Evolutionary conservation across 2,888 invertebrate genomes (phyloP), one percentile per base, ranked within the genome.

Genomic region (Barypeithes pellucidus): DNA sequence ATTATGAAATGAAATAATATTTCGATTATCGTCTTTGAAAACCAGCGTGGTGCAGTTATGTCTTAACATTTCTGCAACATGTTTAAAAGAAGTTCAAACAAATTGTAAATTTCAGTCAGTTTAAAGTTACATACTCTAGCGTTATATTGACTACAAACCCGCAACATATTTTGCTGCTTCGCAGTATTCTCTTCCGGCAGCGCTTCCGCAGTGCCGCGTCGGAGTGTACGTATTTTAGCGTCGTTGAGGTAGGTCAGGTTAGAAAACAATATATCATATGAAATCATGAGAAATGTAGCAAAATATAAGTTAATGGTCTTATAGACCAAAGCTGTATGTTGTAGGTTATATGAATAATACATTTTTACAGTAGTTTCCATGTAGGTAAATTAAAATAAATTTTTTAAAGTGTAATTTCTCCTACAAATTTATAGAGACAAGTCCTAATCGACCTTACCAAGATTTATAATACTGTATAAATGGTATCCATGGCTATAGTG

Each of bases 151-250:
- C 12, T 39, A 39, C 5, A 39, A 39, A 39, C 41, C 41, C 1
- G 14, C 41, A 41, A 41, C 14, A 39, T 39, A 39, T 12, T 41
- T 14, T 14, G 14, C 14, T 41, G 41, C 14, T 14, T 9, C 41
- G 3, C 41, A 1, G 41, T 41, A 14, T 41, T 41, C 41, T 4
- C 14, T 41, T 41, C 41, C 41, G n/a, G 14, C 14, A 14, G 9
- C 14, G 41, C 41, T 41, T 41, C 41, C 41, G 41, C 41, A 41
- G 14, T 41, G 41, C 41, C 41, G 41, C 41, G 14, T 41, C 12
- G n/a, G 41, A 12, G n/a, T 41, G 41, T 41, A 41, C 12, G n/a
- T 9, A 12, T 9, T 41, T 9, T 41, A 41, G 14, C 3, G 14
- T 41, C 4, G 12, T 41, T 14, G 41, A 41, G 41, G 41, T 41